Conservation (phyloP, 1,140 invertebrate genomes). For the Sweltsa coloradensis region DNA sequence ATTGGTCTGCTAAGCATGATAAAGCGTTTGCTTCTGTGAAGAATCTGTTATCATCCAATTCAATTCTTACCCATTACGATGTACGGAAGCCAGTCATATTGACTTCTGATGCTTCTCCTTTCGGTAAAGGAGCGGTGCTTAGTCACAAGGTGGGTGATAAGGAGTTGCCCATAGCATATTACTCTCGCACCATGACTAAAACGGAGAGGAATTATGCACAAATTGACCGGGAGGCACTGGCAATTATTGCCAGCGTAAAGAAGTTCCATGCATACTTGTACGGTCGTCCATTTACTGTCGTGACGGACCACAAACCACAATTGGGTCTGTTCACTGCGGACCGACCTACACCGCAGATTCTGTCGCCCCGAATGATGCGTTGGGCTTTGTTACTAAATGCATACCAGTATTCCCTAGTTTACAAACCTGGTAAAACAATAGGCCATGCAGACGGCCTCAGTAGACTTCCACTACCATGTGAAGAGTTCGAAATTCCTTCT, state of each 20-base stretch:
- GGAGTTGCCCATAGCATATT: slow-evolving; percentile 32
- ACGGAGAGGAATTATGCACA: slow-evolving; percentile 34
- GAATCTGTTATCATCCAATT: too few relatives aligned
- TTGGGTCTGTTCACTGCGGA: background rate
- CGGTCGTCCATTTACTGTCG: slow-evolving; percentile 3
- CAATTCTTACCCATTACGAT: too few relatives aligned
- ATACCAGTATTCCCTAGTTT: slow-evolving; percentile 14
- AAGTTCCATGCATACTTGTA: slow-evolving; percentile 24
- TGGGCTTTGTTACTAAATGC: slow-evolving; percentile 11
- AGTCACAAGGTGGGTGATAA: slow-evolving; percentile 27
- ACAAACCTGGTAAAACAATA: background rate
- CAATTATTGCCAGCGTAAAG: slow-evolving; percentile 12
- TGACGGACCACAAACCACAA: slow-evolving; percentile 1
- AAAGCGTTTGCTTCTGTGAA: too few relatives aligned
- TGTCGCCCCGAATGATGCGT: slow-evolving; percentile 16
- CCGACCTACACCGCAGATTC: slow-evolving; percentile 21
- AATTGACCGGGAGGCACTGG: slow-evolving; percentile 33
- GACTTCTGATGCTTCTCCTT: too few relatives aligned
- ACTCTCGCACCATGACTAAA: slow-evolving; percentile 27
- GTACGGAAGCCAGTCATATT: too few relatives aligned
- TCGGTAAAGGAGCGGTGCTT: slow-evolving; percentile 34
- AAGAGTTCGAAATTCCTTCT: background rate
- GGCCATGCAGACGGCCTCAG: slow-evolving; percentile 5
- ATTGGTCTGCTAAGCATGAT: too few relatives aligned
- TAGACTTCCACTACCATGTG: background rate